Base-by-base conservation (phyloP, 2,113 vertebrate genomes). In the Dryoscopus gambensis region DNA sequence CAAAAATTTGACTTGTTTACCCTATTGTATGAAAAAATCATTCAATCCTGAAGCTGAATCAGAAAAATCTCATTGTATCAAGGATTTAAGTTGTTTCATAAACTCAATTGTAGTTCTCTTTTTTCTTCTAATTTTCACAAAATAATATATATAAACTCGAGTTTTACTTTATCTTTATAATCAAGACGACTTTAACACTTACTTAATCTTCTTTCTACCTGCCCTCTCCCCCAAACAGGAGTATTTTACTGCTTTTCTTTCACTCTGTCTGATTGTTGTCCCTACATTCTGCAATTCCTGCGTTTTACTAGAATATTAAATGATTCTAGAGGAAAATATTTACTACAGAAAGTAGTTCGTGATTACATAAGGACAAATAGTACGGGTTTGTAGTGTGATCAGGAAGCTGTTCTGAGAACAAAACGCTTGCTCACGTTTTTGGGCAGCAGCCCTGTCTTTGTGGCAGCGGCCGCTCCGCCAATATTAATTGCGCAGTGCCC, bases 401-500 rank as follows among this genome's bases (percentile, higher is more conserved):
- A 5, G 74, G 91, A 83, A 65, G 96, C 94, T 86, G 91, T 91
- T 70, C 70, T 6, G 71, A 33, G 74, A 92, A 91, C 87, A 74
- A 27, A 76, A 7, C 46, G 88, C 94, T 91, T 47, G 89, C 94
- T 89, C n/a, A 20, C 59, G 56, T n/a, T 90, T 39, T 77, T 83
- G 91, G 42, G 73, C 57, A 76, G 95, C 90, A 18, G 96, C 86
- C 40, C 52, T 2, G 50, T 21, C 74, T 91, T n/a, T 60, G 97
- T 88, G 97, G 91, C 96, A 47, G 88, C 8, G 92, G 79, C 86
- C 7, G 91, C 74, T 90, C 78, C 91, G 83, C 94, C 69, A 71
- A 97, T 97, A 86, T 69, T 95, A 97, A 97, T 93, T 96, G 87
- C 74, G 96, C 92, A 95, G 93, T 98, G 98, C 98, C 97, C 98